These are phyloP conservation scores for Todiramphus chloris DNA, from an alignment of 2,113 vertebrate genomes.

Conservation along the genomic window DNA sequence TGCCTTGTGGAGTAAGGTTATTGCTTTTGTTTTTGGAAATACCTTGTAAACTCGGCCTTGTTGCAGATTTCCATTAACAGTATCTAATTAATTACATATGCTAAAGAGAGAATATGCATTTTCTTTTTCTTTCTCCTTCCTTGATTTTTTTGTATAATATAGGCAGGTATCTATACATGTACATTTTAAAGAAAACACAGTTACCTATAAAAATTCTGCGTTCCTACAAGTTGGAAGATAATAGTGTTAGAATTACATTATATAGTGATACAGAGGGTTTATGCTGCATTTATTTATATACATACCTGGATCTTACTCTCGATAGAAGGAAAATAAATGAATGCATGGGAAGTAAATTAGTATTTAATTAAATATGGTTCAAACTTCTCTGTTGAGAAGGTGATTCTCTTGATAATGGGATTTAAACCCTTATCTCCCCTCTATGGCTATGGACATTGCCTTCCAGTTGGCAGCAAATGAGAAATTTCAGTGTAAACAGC, in stretches of 20 bases:
- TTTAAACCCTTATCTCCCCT: slow-evolving; percentile 18
- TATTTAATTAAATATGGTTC: slow-evolving; percentile 23
- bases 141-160: not conserved
- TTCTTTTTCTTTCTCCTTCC: not conserved
- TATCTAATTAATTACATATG: not conserved
- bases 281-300: not conserved
- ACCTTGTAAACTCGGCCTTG: not conserved
- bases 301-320: not conserved
- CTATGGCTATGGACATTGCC: not conserved
- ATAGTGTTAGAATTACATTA: not conserved
- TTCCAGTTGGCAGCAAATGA: slow-evolving; percentile 31
- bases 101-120: not conserved
- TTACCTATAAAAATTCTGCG: not conserved
- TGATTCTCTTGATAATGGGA: not conserved
- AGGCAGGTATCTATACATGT: not conserved
- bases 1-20: not conserved
- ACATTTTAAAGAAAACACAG: not conserved
- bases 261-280: not conserved
- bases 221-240: not conserved
- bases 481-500: slow-evolving; percentile 36
- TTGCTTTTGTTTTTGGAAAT: not conserved
- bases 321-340: not conserved
- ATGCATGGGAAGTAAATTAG: not conserved
- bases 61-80: not conserved
- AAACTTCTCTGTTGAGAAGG: not conserved